Percentiles rank a stretch among this genome's conserved stretches.
Conservation (phyloP, 2,888 invertebrate genomes). For the Oeneis ivallda region DNA sequence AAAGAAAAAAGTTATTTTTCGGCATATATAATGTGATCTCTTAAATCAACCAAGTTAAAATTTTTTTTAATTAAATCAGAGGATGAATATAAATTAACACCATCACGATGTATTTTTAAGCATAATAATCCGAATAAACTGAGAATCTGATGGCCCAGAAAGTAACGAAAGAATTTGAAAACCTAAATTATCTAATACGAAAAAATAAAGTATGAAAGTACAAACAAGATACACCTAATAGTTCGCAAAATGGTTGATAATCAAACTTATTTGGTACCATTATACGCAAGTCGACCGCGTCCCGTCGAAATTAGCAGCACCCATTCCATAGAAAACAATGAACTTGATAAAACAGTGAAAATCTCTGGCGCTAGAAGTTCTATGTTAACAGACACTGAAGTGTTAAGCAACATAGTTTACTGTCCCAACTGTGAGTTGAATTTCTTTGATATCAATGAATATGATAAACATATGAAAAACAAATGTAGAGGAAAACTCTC, state of each 20-base stretch:
- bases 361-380: no score
- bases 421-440: slow-evolving; percentile 52
- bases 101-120: neutral
- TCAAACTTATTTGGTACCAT: neutral
- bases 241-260: slow-evolving; percentile 5
- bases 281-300: neutral
- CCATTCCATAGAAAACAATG: neutral
- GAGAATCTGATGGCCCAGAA: neutral
- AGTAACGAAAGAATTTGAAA: neutral
- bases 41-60: no score
- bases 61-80: neutral
- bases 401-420: slow-evolving; percentile 10
- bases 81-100: neutral
- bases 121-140: neutral
- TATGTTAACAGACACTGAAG: neutral
- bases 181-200: neutral
- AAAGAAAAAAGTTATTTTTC: no score
- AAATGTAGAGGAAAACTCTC: slow-evolving; percentile 47
- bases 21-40: no score
- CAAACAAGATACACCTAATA: neutral
- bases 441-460: slow-evolving; percentile 47
- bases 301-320: no score
- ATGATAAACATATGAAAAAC: slow-evolving; percentile 53
- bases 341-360: neutral
- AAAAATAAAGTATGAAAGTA: neutral